Conservation (phyloP, 2,888 invertebrate genomes). For the Patella depressa region DNA sequence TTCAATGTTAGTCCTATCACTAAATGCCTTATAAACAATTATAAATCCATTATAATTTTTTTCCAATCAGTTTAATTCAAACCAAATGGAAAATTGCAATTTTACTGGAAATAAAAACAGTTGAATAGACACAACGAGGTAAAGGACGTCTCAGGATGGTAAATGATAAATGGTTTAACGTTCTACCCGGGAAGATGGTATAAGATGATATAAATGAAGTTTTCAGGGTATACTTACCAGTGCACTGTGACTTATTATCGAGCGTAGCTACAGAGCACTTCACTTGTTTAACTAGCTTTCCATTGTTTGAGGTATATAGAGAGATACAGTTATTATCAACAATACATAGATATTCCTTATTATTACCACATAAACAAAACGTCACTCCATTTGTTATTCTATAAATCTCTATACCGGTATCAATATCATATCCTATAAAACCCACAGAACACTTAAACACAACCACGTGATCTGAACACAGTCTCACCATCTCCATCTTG, state of each 20-base stretch:
- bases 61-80: no score
- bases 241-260: neutral
- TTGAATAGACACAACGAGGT: no score
- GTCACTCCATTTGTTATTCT: neutral
- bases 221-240: neutral
- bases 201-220: no score
- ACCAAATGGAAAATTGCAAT: no score
- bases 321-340: neutral
- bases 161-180: no score
- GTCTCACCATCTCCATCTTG: conserved; percentile 12
- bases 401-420: neutral
- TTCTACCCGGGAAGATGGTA: no score
- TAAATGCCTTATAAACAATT: no score
- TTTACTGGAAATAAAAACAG: no score
- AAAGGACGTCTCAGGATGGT: no score
- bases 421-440: neutral
- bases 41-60: no score
- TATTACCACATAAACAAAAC: neutral
- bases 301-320: neutral
- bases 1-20: no score
- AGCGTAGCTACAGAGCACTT: neutral
- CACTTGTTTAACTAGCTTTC: neutral
- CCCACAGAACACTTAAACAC: neutral
- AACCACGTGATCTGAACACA: neutral
- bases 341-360: neutral